Evolutionary conservation across 1,140 invertebrate species (phyloP).

Genomic region (Drosophila punjabiensis): DNA sequence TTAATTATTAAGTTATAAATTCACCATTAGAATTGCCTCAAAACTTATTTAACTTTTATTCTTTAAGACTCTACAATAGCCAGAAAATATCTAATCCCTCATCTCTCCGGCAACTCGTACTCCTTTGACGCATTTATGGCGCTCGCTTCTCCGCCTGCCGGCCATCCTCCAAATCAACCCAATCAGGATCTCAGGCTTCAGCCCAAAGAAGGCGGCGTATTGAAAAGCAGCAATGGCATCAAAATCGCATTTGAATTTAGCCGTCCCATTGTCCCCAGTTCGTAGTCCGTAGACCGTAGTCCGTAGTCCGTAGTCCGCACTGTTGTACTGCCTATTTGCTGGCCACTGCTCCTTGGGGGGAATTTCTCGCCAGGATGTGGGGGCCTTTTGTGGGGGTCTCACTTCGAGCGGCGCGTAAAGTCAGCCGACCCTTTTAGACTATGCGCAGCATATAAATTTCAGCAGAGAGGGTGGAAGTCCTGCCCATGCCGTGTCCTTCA

Average conservation of each 20-base stretch:
- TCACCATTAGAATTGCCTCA: not conserved
- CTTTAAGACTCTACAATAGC: not conserved
- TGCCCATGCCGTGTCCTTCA: slow-evolving; percentile 52
- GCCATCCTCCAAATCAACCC: slow-evolving; percentile 5
- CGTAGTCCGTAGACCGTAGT: slow-evolving; percentile 6
- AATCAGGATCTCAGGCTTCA: slow-evolving; percentile 40
- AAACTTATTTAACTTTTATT: not conserved
- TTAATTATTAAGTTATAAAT: not conserved
- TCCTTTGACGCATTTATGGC: slow-evolving; percentile 55
- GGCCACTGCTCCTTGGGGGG: slow-evolving; percentile 51
- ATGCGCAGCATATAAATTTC: slow-evolving; percentile 81
- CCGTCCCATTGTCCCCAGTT: slow-evolving; percentile 35
- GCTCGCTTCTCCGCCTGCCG: not conserved
- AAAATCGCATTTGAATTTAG: slow-evolving; percentile 85
- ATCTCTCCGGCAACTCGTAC: slow-evolving; percentile 30
- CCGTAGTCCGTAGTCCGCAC: not conserved
- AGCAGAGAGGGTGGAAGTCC: slow-evolving; percentile 28
- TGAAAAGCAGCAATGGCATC: slow-evolving; percentile 78
- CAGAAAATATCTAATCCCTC: not conserved
- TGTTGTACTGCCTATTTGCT: slow-evolving; percentile 33
- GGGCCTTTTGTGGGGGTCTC: slow-evolving; percentile 18
- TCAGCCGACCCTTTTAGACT: slow-evolving; percentile 81
- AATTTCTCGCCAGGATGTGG: slow-evolving; percentile 9
- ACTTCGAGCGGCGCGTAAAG: slow-evolving; percentile 66
- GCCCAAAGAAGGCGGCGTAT: slow-evolving; percentile 61